Conservation (phyloP, 1,140 invertebrate genomes). For the Cryptotermes secundus region DNA sequence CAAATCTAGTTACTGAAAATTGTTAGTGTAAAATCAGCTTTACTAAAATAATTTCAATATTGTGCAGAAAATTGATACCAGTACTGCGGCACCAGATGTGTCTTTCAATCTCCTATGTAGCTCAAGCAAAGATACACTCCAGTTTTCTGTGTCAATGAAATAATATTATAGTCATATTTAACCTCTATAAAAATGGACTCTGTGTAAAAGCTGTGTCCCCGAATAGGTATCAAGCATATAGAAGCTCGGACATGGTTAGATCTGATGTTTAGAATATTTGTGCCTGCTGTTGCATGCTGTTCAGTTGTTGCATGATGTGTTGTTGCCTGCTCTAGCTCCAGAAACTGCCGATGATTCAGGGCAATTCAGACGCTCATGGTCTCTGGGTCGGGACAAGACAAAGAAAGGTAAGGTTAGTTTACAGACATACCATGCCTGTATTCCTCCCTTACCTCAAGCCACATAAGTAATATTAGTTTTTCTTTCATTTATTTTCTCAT, state of each 20-base stretch:
- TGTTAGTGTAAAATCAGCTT: too few relatives aligned
- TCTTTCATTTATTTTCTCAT: not conserved
- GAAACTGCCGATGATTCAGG: constrained; percentile 12
- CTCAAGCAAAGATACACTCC: too few relatives aligned
- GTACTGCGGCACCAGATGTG: too few relatives aligned
- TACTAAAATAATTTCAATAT: too few relatives aligned
- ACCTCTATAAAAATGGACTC: too few relatives aligned
- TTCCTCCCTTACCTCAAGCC: not conserved
- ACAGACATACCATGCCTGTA: not conserved
- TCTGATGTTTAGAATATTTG: constrained; percentile 11
- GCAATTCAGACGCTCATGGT: constrained; percentile 38
- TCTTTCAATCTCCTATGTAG: too few relatives aligned
- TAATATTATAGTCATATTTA: too few relatives aligned
- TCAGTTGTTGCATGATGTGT: constrained; percentile 31
- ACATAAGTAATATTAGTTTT: not conserved
- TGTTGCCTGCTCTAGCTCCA: constrained; percentile 31
- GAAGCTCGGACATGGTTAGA: not conserved
- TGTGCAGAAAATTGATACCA: too few relatives aligned
- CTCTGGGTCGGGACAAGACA: constrained; percentile 39
- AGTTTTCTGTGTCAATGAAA: too few relatives aligned
- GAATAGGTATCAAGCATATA: too few relatives aligned
- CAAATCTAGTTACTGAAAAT: too few relatives aligned
- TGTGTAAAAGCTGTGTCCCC: too few relatives aligned
- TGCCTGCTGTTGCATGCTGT: constrained; percentile 34
- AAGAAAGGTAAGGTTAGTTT: constrained; percentile 38